Conservation (phyloP, 2,797 vertebrate genomes). For the Halcyon smyrnensis region DNA sequence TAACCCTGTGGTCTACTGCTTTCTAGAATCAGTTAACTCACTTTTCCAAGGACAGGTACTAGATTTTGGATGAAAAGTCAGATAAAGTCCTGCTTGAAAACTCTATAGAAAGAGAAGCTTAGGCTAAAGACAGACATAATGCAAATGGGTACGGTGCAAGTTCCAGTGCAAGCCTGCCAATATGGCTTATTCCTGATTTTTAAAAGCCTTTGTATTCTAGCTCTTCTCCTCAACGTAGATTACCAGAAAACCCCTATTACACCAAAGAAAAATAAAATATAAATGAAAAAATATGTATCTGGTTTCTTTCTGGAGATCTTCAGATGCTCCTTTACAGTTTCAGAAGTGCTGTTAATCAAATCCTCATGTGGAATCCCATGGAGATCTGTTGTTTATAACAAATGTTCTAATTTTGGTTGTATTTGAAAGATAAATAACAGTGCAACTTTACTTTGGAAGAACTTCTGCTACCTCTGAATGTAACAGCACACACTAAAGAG, state of each 20-base stretch:
- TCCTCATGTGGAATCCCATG: not conserved
- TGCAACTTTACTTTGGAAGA: not conserved
- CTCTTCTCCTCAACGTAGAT: not conserved
- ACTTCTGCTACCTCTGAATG: not conserved
- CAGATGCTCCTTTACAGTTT: not conserved
- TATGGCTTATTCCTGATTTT: not conserved
- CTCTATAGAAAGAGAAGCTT: not conserved
- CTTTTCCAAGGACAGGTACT: not conserved
- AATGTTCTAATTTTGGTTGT: not conserved
- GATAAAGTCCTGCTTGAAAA: not conserved
- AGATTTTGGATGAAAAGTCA: not conserved
- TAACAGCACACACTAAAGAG: not conserved
- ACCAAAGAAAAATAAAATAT: not conserved
- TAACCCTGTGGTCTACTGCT: not conserved
- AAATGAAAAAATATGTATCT: not conserved
- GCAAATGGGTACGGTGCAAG: not conserved
- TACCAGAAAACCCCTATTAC: not conserved
- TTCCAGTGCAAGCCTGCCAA: not conserved
- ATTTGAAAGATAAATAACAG: not conserved
- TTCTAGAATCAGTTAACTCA: not conserved
- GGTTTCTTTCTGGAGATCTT: not conserved
- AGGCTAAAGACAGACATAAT: not conserved
- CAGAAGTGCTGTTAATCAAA: not conserved
- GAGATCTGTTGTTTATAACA: not conserved
- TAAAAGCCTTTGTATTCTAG: not conserved